Base-by-base conservation (phyloP, 2,113 vertebrate genomes). In the Willisornis vidua region DNA sequence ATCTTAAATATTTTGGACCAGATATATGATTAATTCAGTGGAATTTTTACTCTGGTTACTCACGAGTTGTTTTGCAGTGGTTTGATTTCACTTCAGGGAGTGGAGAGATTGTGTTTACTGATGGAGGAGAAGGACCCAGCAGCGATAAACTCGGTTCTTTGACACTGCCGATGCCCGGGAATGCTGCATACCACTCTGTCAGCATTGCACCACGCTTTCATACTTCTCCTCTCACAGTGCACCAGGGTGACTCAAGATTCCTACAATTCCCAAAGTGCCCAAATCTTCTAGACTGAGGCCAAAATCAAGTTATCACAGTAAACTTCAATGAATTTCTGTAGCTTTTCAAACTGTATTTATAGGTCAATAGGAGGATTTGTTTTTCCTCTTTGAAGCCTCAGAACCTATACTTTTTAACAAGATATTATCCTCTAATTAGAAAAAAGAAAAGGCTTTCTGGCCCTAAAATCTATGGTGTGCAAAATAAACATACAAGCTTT, bases 401-500 rank as follows among this genome's bases (percentile, higher is more conserved):
- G 62, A 91, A 92, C 65, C 49, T 87, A 54, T 12, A 94, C 90
- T 96, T 63, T 45, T 94, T 87, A 70, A 88, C 92, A 83, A 86
- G 68, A 95, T 94, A 96, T 82, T 87, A 90, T 90, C 95, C 81
- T 90, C 61, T 87, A 90, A 94, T 92, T 82, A 85, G 65, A n/a
- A 71, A 86, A 92, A 88, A 91, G 10, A 78, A 87, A 86, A 87
- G 33, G 57, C n/a, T 89, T 87, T 84, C 90, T 93, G 65, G 85
- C 63, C 88, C 77, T 95, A 87, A 96, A 96, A 82, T 84, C 90
- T 82, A 31, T 23, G 37, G 77, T 0, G 1, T 68, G 45, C 77
- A 95, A 96, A 92, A 95, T 89, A 96, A 96, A 96, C 93, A 96
- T 33, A 68, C 15, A 67, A n/a, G 65, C 55, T 86, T 91, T 79